Evolutionary conservation across 2,113 vertebrate species (phyloP).

Genomic region (Tetrax tetrax): DNA sequence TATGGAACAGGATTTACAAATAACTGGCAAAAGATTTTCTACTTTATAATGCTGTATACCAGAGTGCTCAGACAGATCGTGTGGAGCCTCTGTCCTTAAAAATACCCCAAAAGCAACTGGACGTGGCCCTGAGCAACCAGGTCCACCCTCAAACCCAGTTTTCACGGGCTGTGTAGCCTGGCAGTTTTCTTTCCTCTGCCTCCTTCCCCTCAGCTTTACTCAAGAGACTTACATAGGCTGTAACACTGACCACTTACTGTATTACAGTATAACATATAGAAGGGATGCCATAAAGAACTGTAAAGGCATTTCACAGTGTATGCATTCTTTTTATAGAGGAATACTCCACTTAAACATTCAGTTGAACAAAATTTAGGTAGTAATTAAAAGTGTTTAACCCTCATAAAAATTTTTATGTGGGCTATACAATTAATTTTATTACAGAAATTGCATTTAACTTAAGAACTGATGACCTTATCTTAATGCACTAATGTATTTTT

Average conservation of each 20-base stretch:
- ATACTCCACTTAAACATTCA: conserved; percentile 49
- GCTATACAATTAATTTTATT: conserved; percentile 79
- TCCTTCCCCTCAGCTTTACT: not conserved
- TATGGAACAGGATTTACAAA: not conserved
- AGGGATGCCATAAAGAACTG: conserved; percentile 25
- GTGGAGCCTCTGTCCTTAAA: not conserved
- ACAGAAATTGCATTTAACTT: conserved; percentile 75
- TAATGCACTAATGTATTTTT: conserved; percentile 73
- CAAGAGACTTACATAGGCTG: not conserved
- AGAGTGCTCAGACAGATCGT: not conserved
- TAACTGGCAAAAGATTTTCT: not conserved
- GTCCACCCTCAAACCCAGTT: not conserved
- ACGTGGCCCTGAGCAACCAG: rapidly evolving
- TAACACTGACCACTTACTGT: not conserved
- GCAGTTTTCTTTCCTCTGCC: not conserved
- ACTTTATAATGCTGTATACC: not conserved
- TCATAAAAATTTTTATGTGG: conserved; percentile 73
- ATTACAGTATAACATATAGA: not conserved
- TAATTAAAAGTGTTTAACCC: conserved; percentile 79
- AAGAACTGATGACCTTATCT: conserved; percentile 77
- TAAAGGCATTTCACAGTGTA: conserved; percentile 48
- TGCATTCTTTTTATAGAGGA: conserved; percentile 58
- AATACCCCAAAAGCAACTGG: not conserved
- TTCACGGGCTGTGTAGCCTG: not conserved
- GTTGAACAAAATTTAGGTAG: conserved; percentile 73